Conservation (phyloP, 2,888 invertebrate species). For the Eurytoma adleriae region DNA sequence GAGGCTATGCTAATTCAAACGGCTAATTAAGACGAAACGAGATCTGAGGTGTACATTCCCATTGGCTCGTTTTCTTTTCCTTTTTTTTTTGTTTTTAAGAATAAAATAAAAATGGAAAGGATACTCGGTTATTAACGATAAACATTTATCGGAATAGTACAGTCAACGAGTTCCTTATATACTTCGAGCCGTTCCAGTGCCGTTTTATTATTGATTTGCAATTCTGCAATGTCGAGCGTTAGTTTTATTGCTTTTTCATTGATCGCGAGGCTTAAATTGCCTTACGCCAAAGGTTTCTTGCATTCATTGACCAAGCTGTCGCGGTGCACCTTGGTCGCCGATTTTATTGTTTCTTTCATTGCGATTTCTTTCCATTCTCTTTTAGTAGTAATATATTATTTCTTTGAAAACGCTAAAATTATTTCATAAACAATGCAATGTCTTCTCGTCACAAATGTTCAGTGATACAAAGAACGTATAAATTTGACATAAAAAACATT, state of each 20-base stretch:
- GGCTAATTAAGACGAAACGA: background rate
- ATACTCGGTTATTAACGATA: conserved; percentile 12
- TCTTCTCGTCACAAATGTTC: no score
- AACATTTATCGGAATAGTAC: conserved; percentile 21
- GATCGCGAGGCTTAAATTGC: no score
- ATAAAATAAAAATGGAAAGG: conserved; percentile 8
- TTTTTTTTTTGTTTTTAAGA: no score
- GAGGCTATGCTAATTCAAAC: conserved; percentile 6
- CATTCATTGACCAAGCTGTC: conserved; percentile 2
- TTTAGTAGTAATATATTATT: no score
- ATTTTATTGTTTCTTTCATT: no score
- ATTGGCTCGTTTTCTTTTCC: conserved; percentile 14
- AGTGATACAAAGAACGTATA: no score
- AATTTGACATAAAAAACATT: no score
- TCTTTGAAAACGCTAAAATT: no score
- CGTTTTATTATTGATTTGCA: conserved; percentile 48
- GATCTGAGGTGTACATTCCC: background rate
- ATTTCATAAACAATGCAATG: no score
- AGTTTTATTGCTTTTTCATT: conserved; percentile 44
- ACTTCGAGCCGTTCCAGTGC: conserved; percentile 18
- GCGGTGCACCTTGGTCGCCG: no score
- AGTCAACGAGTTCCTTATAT: conserved; percentile 10
- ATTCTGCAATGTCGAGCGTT: conserved; percentile 44
- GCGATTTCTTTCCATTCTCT: no score
- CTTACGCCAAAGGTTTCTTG: background rate